phyloP scores from a whole-genome alignment of 2,888 invertebrate genomes.

The Caenorhabditis sulstoni region DNA sequence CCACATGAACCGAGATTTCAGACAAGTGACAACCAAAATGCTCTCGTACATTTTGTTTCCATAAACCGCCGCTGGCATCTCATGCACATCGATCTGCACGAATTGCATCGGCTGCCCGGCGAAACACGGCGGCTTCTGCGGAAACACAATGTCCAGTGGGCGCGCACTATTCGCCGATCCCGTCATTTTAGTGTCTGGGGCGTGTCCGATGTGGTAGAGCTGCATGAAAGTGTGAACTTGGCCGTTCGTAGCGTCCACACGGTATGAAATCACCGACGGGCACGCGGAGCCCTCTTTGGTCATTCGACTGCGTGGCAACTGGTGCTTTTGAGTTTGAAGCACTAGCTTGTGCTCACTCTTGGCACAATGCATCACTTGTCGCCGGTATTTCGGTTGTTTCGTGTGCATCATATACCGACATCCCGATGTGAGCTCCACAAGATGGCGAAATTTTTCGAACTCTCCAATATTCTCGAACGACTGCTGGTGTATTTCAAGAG shows the following conservation, averaged over 20 bases:
- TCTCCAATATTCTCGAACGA: conserved; percentile 63
- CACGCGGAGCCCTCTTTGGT: conserved; percentile 63
- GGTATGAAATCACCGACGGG: conserved; percentile 64
- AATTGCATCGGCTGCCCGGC: conserved; percentile 60
- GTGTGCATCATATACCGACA: conserved; percentile 65
- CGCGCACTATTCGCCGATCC: conserved; percentile 18
- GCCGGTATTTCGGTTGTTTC: conserved; percentile 62
- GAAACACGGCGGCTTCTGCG: conserved; percentile 50
- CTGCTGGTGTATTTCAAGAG: conserved; percentile 66
- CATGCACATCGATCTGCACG: conserved; percentile 66
- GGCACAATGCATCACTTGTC: conserved; percentile 67
- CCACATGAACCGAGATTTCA: conserved; percentile 57
- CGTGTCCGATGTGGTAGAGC: conserved; percentile 65
- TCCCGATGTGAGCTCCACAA: conserved; percentile 56
- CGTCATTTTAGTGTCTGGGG: background rate
- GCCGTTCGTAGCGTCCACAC: conserved; percentile 54
- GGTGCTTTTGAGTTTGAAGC: conserved; percentile 63
- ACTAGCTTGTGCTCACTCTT: conserved; percentile 67
- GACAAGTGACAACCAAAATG: conserved; percentile 56
- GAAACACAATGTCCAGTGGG: conserved; percentile 56
- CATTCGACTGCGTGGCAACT: conserved; percentile 58
- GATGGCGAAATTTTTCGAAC: conserved; percentile 63
- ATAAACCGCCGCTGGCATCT: conserved; percentile 59
- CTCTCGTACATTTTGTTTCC: conserved; percentile 48
- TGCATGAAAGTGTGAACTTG: conserved; percentile 58